These are phyloP conservation scores for Gonocerus acuteangulatus DNA, from an alignment of 2,888 invertebrate genomes.

Conservation along the genomic window DNA sequence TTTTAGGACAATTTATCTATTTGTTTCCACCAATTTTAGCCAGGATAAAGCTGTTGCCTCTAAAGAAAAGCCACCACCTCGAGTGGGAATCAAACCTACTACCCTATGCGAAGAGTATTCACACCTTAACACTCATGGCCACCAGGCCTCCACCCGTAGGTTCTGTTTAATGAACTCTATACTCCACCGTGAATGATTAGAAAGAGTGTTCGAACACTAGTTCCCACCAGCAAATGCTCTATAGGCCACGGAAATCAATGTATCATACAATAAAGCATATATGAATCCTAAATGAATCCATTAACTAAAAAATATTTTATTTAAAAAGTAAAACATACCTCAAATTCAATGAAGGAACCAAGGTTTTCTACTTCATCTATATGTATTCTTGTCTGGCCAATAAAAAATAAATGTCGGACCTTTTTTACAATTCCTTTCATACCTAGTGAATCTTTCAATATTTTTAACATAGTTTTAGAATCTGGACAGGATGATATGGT, in stretches of 20 bases:
- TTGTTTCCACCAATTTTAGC: too few species aligned
- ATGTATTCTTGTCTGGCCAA: slow-evolving; percentile 79
- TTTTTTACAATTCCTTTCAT: slow-evolving; percentile 67
- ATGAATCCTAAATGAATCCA: not conserved
- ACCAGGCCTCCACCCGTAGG: too few species aligned
- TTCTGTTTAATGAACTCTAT: too few species aligned
- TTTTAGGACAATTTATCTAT: too few species aligned
- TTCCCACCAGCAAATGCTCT: not conserved
- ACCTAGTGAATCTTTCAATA: slow-evolving; percentile 59
- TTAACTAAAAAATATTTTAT: not conserved
- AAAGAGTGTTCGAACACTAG: not conserved
- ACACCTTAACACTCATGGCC: too few species aligned
- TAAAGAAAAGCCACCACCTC: too few species aligned
- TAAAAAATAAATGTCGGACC: slow-evolving; percentile 64
- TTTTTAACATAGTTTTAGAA: slow-evolving; percentile 45
- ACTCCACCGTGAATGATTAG: too few species aligned
- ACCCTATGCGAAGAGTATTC: too few species aligned
- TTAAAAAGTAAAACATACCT: slow-evolving; percentile 49
- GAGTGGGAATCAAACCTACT: too few species aligned
- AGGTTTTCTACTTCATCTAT: slow-evolving; percentile 73
- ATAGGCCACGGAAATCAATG: not conserved
- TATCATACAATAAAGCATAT: not conserved
- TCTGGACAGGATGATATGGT: slow-evolving; percentile 53
- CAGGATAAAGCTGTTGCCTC: too few species aligned
- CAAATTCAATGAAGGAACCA: slow-evolving; percentile 77